Percentiles rank a stretch among this genome's conserved stretches.
Evolutionary conservation across 2,797 vertebrate genomes (phyloP).

Genomic region (Malurus leucopterus): DNA sequence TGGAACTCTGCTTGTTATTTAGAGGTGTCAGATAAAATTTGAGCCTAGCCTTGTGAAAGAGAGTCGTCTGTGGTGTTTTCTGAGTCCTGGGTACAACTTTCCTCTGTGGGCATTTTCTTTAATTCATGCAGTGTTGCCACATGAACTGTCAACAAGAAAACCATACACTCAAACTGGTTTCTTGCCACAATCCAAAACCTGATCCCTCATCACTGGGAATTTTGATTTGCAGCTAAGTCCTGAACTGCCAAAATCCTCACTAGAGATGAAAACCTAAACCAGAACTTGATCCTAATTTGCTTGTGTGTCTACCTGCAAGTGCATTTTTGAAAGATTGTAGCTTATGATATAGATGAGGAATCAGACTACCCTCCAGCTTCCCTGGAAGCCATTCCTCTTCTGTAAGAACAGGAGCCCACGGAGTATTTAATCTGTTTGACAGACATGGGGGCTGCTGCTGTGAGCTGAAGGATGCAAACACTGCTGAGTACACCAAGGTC

Average conservation of each 20-base stretch:
- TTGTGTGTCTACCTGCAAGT: not conserved
- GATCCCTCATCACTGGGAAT: not conserved
- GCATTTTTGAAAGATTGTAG: not conserved
- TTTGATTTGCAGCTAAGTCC: not conserved
- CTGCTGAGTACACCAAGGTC: not conserved
- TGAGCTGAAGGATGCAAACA: not conserved
- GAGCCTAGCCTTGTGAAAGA: not conserved
- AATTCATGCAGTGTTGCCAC: not conserved
- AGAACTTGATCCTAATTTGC: not conserved
- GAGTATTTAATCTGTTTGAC: not conserved
- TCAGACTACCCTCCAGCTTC: not conserved
- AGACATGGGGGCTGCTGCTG: not conserved
- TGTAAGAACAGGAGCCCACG: accelerated
- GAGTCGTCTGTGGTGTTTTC: not conserved
- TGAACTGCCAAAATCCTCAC: not conserved
- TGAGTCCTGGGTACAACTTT: not conserved
- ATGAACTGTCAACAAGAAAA: not conserved
- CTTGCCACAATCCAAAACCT: not conserved
- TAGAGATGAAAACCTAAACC: not conserved
- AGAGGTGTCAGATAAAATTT: not conserved
- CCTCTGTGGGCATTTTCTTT: not conserved
- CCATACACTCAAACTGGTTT: not conserved
- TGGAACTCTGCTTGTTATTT: not conserved
- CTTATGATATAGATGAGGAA: not conserved
- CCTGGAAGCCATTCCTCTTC: not conserved